Evolutionary conservation across 2,888 invertebrate genomes (phyloP).

Genomic region (Reticulitermes lucifugus): DNA sequence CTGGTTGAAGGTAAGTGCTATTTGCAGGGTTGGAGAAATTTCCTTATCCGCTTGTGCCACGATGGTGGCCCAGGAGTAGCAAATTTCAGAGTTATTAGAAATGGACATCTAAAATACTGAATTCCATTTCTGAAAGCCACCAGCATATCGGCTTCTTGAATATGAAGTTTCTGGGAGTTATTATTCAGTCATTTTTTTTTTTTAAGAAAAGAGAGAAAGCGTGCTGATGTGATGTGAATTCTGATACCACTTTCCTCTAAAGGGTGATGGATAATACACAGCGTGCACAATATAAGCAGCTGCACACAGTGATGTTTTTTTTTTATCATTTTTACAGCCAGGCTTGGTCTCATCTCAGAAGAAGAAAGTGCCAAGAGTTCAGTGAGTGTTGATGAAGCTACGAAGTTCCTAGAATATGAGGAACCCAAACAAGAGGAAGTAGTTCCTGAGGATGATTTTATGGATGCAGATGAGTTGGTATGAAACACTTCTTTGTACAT

Average conservation of each 20-base stretch:
- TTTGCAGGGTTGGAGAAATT: background rate
- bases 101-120: background rate
- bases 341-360: slow-evolving; percentile 46
- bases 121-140: background rate
- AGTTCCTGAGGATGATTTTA: slow-evolving; percentile 40
- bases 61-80: background rate
- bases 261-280: no score
- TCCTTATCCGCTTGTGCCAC: background rate
- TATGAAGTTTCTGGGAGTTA: background rate
- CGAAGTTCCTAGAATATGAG: slow-evolving; percentile 38
- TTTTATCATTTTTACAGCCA: slow-evolving; percentile 23
- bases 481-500: slow-evolving; percentile 2
- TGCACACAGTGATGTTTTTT: background rate
- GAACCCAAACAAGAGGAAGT: background rate
- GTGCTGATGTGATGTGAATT: no score
- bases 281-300: no score
- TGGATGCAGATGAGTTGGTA: slow-evolving; percentile 51
- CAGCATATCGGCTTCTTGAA: background rate
- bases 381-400: slow-evolving; percentile 40
- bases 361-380: slow-evolving; percentile 46
- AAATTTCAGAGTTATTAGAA: background rate
- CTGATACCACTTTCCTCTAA: no score
- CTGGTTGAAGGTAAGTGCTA: slow-evolving; percentile 12
- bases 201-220: no score
- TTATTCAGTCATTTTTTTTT: background rate